Evolutionary conservation across 2,113 vertebrate species (phyloP).

Genomic region (Labrus mixtus): DNA sequence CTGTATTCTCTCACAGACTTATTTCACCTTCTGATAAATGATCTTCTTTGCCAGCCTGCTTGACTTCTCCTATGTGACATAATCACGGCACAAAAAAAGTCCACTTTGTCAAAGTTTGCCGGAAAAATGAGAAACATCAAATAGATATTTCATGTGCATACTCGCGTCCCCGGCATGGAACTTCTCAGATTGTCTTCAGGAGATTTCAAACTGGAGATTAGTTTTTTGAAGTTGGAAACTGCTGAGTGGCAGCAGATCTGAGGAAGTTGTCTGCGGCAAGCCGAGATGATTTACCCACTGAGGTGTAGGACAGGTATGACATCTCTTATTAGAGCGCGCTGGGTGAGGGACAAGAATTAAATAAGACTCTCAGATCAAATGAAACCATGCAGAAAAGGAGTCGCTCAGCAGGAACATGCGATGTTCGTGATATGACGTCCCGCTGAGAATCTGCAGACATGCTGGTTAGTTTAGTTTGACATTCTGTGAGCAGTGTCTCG

Average conservation of each 20-base stretch:
- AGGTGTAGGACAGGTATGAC: conserved; percentile 18
- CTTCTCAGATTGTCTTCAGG: not conserved
- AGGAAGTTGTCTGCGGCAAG: not conserved
- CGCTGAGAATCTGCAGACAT: conserved; percentile 11
- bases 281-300: not conserved
- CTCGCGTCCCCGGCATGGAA: not conserved
- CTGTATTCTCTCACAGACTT: not conserved
- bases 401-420: conserved; percentile 2
- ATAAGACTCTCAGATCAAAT: conserved; percentile 31
- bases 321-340: conserved; percentile 4
- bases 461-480: conserved; percentile 16
- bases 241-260: conserved; percentile 14
- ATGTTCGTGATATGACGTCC: conserved; percentile 1
- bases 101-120: not conserved
- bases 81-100: conserved; percentile 7
- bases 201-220: conserved; percentile 13
- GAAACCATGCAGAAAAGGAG: conserved; percentile 15
- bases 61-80: conserved; percentile 26
- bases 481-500: conserved; percentile 14
- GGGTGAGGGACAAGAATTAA: conserved; percentile 3
- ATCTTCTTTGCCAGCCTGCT: not conserved
- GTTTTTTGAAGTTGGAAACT: conserved; percentile 20
- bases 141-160: too few species aligned
- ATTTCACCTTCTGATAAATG: not conserved
- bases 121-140: not conserved